Conservation (phyloP, 2,113 vertebrate genomes). For the Euleptes europaea region DNA sequence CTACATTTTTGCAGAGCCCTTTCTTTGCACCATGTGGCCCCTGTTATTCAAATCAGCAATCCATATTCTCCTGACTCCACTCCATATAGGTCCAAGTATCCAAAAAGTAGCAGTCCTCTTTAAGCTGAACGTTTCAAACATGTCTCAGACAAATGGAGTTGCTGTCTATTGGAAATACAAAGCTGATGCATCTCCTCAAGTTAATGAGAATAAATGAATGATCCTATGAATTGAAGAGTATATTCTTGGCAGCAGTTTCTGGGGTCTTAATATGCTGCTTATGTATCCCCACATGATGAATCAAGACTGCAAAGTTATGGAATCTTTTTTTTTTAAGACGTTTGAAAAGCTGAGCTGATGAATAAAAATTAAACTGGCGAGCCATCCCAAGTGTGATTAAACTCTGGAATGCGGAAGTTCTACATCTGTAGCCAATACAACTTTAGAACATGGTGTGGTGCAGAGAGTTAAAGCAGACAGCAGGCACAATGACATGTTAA, state of each 20-base stretch:
- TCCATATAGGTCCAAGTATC: not conserved
- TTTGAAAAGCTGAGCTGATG: slow-evolving; percentile 1
- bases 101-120: not conserved
- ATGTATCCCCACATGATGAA: slow-evolving; percentile 25
- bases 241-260: not conserved
- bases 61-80: not conserved
- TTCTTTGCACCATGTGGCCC: not conserved
- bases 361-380: slow-evolving; percentile 46
- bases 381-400: slow-evolving; percentile 52
- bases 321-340: not conserved
- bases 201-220: slow-evolving; percentile 12
- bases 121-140: not conserved
- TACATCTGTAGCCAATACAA: slow-evolving; percentile 57
- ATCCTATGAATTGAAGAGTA: not conserved
- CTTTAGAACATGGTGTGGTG: slow-evolving; percentile 65
- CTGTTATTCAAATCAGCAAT: not conserved
- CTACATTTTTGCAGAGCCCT: not conserved
- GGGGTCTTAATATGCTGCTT: slow-evolving; percentile 19
- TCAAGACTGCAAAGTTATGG: slow-evolving; percentile 31
- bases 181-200: slow-evolving; percentile 20
- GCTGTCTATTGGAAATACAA: not conserved
- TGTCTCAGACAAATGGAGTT: not conserved
- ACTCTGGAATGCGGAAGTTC: slow-evolving; percentile 43
- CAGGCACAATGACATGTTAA: slow-evolving; percentile 97
- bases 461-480: slow-evolving; percentile 83